A percentile compares a stretch with the other conserved stretches of the same genome.
Conservation (phyloP, 2,888 invertebrate genomes). For the Prosapia bicincta region DNA sequence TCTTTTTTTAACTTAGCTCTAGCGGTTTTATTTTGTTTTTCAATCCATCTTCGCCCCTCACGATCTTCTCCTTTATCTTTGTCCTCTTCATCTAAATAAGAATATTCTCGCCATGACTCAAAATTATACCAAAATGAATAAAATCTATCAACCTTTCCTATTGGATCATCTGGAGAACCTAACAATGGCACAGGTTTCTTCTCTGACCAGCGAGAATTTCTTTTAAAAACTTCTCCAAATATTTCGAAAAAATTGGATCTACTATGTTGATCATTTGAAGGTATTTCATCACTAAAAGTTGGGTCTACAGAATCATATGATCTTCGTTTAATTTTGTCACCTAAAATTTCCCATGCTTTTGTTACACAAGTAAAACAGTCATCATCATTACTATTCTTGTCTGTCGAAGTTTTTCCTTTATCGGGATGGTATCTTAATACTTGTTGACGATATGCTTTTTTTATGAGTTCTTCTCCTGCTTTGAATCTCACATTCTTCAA, state of each 20-base stretch:
- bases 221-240: slow-evolving; percentile 57
- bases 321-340: slow-evolving; percentile 73
- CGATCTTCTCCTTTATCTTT: slow-evolving; percentile 92
- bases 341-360: slow-evolving; percentile 90
- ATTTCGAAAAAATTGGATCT: slow-evolving; percentile 48
- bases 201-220: slow-evolving; percentile 89
- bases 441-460: slow-evolving; percentile 69
- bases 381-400: slow-evolving; percentile 82
- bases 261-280: slow-evolving; percentile 63
- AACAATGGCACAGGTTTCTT: slow-evolving; percentile 80
- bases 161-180: slow-evolving; percentile 68
- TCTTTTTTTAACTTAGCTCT: slow-evolving; percentile 94
- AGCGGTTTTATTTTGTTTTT: slow-evolving; percentile 94
- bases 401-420: slow-evolving; percentile 88
- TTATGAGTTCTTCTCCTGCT: slow-evolving; percentile 91
- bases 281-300: slow-evolving; percentile 84
- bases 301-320: slow-evolving; percentile 98
- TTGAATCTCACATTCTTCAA: slow-evolving; percentile 75
- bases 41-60: slow-evolving; percentile 80
- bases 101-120: slow-evolving; percentile 98
- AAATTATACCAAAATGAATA: slow-evolving; percentile 99
- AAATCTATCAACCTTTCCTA: slow-evolving; percentile 87
- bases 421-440: slow-evolving; percentile 97
- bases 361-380: slow-evolving; percentile 99
- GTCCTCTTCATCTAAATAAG: slow-evolving; percentile 97